phyloP scores from a whole-genome alignment of 1,140 invertebrate genomes.

The Cheumatopsyche charites region DNA sequence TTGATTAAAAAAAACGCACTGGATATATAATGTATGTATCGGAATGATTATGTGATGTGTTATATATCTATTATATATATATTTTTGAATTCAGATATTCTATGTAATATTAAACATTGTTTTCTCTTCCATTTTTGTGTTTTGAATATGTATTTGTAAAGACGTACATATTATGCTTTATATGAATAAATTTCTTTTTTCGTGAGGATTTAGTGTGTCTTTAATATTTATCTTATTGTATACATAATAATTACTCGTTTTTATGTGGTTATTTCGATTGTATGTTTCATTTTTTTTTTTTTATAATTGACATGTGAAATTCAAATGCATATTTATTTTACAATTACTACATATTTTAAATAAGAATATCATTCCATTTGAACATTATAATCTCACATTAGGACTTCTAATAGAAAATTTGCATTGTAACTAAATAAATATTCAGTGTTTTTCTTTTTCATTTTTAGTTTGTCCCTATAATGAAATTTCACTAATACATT shows the following conservation, averaged over 20 bases:
- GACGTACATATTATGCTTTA: no score
- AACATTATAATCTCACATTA: conserved; percentile 19
- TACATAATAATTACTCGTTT: background rate
- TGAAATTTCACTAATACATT: conserved; percentile 5
- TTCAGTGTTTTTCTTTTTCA: background rate
- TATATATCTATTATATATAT: no score
- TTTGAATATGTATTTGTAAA: no score
- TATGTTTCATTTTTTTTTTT: background rate
- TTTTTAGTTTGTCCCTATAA: conserved; percentile 2
- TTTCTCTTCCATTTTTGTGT: no score
- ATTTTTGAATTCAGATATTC: no score
- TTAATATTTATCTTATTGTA: background rate
- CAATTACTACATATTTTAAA: background rate
- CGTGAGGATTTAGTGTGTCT: no score
- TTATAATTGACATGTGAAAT: background rate
- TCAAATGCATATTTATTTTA: background rate
- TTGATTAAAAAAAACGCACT: no score
- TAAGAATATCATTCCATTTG: conserved; percentile 22
- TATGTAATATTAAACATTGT: no score
- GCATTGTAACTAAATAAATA: background rate
- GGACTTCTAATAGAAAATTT: conserved; percentile 4
- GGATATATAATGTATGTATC: no score
- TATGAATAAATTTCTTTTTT: no score
- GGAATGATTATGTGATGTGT: no score
- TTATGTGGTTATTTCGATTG: background rate